These are phyloP conservation scores for Venustaconcha ellipsiformis DNA, from an alignment of 1,140 invertebrate genomes.

Conservation along the genomic window DNA sequence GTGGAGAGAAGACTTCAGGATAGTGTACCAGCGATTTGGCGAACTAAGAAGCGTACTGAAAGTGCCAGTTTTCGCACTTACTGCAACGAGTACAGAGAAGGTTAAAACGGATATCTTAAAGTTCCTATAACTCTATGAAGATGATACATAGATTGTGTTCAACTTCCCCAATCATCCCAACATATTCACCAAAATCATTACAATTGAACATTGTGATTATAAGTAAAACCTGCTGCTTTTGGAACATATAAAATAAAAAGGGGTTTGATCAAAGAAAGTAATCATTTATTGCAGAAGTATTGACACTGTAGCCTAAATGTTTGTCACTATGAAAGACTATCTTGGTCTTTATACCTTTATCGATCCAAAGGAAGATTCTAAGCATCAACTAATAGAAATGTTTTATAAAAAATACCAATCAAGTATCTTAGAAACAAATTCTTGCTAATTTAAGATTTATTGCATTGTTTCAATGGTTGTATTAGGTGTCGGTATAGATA, in stretches of 20 bases:
- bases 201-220: background rate
- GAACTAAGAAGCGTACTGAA: conserved; percentile 11
- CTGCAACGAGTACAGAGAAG: conserved; percentile 12
- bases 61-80: background rate
- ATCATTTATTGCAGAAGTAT: conserved; percentile 15
- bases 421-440: conserved; percentile 17
- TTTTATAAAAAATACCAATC: conserved; percentile 15
- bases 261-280: background rate
- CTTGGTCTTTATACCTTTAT: background rate
- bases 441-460: background rate
- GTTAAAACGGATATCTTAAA: conserved; percentile 13
- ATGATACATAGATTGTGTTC: conserved; percentile 3
- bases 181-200: conserved; percentile 8
- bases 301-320: conserved; percentile 14
- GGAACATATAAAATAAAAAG: conserved; percentile 5
- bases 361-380: background rate
- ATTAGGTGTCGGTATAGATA: conserved; percentile 17
- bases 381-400: conserved; percentile 22
- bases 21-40: conserved; percentile 7
- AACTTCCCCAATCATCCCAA: conserved; percentile 7
- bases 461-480: background rate
- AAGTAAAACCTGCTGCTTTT: conserved; percentile 8
- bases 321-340: background rate
- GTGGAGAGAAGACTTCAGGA: conserved; percentile 21
- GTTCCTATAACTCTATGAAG: background rate